Percentiles rank a stretch among this genome's conserved stretches.
Evolutionary conservation across 2,797 vertebrate species (phyloP).

Genomic region (Podarcis siculus): DNA sequence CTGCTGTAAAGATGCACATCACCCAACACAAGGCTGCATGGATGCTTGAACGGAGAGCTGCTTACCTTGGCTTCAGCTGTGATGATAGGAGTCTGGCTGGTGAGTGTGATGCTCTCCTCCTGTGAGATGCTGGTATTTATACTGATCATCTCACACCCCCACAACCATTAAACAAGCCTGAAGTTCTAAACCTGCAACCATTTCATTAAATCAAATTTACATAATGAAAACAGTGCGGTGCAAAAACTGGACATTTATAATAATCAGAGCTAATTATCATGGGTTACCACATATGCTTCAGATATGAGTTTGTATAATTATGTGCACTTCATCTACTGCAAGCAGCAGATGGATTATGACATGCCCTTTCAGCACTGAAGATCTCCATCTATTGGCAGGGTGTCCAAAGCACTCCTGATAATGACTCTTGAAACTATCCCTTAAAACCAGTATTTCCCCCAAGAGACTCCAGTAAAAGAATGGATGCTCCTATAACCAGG

Average conservation of each 20-base stretch:
- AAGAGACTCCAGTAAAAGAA: too few species aligned
- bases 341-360: background rate
- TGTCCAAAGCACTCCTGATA: background rate
- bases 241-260: conserved; percentile 12
- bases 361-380: background rate
- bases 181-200: conserved; percentile 9
- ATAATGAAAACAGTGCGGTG: conserved; percentile 11
- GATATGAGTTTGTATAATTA: background rate
- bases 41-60: background rate
- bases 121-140: conserved; percentile 1
- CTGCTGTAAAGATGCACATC: background rate
- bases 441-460: background rate
- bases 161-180: background rate
- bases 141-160: background rate
- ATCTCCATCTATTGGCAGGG: background rate
- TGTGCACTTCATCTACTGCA: background rate
- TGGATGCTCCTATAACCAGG: background rate
- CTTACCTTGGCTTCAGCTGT: conserved; percentile 1
- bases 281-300: background rate
- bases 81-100: background rate
- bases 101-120: background rate
- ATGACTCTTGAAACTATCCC: background rate
- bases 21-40: background rate
- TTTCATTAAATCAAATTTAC: conserved; percentile 13
- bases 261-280: background rate